A percentile compares a stretch with the other conserved stretches of the same genome.
Evolutionary conservation across 2,113 vertebrate species (phyloP).

Genomic region (Apteryx owenii): DNA sequence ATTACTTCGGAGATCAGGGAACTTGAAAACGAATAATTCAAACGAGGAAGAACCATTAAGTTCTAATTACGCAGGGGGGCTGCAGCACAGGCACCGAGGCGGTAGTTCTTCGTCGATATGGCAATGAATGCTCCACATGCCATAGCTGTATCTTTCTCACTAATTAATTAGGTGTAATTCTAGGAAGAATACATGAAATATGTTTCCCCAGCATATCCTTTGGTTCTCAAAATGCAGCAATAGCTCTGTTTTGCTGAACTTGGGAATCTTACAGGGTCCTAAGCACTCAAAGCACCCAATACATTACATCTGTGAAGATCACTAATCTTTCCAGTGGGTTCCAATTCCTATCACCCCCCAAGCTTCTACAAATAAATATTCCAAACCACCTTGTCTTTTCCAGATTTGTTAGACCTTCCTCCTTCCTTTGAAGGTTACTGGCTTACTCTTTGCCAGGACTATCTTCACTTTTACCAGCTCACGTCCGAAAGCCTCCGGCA

Average conservation of each 20-base stretch:
- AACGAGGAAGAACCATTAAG: background rate
- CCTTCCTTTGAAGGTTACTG: background rate
- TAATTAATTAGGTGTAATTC: background rate
- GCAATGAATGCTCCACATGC: background rate
- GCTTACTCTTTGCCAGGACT: background rate
- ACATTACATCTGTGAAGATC: background rate
- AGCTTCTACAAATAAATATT: background rate
- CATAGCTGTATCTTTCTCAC: background rate
- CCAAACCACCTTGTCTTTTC: background rate
- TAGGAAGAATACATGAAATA: background rate
- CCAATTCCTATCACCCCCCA: background rate
- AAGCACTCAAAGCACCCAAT: background rate
- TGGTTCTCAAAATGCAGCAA: background rate
- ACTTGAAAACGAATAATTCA: background rate
- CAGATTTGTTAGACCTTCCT: background rate
- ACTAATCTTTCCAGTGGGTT: background rate
- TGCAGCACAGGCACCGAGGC: background rate
- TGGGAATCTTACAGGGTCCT: background rate
- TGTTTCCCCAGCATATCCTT: background rate
- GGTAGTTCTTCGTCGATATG: background rate
- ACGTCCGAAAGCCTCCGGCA: background rate
- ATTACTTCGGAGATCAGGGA: background rate
- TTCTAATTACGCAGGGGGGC: background rate
- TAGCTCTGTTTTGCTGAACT: background rate
- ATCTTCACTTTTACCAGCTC: background rate